These are phyloP conservation scores for Phoebastria nigripes DNA, from an alignment of 2,797 vertebrate genomes.

Conservation along the genomic window DNA sequence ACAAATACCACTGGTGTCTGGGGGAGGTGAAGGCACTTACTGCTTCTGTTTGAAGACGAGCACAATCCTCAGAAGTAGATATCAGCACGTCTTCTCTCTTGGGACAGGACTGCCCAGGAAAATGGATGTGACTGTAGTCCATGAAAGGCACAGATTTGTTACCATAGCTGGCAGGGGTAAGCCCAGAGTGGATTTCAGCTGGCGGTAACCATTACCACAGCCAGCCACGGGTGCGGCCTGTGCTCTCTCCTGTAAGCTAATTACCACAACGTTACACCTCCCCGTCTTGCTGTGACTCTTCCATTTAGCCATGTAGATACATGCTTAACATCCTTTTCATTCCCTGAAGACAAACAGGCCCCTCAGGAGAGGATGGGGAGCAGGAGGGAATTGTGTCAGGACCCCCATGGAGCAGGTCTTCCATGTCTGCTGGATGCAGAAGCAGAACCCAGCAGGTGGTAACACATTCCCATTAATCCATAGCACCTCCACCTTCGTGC, in stretches of 20 bases:
- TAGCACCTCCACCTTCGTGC: not conserved
- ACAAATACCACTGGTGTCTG: not conserved
- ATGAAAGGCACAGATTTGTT: not conserved
- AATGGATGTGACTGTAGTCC: too few species aligned
- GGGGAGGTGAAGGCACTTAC: not conserved
- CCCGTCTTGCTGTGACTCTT: not conserved
- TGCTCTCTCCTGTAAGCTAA: not conserved
- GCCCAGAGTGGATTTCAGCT: not conserved
- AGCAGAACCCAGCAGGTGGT: not conserved
- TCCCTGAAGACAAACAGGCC: not conserved
- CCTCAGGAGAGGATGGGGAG: not conserved
- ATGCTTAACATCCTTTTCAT: not conserved
- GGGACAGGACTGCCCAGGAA: not conserved
- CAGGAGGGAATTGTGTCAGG: not conserved
- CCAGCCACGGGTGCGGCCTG: rapidly evolving
- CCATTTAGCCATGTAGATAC: not conserved
- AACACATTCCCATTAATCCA: not conserved
- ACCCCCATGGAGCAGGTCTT: not conserved
- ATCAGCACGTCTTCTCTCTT: not conserved
- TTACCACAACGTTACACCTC: not conserved
- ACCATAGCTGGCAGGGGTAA: too few species aligned
- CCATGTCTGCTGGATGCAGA: not conserved
- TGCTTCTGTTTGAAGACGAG: not conserved
- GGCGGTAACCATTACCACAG: not conserved
- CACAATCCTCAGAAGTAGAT: not conserved